Conservation (phyloP, 2,797 vertebrate genomes). For the Yasuhikotakia modesta region DNA sequence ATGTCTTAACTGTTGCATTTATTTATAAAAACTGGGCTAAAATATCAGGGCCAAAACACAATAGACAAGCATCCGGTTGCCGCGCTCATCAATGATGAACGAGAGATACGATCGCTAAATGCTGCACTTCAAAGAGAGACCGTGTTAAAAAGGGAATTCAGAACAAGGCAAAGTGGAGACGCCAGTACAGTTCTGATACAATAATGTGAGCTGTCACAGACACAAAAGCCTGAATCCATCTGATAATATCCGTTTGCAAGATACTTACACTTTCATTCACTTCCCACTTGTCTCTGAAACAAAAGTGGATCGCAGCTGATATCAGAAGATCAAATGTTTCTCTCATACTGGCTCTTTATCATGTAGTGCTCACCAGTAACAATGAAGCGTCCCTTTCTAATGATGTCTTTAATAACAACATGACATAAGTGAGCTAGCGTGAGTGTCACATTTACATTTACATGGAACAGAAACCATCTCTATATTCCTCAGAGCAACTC, state of each 20-base stretch:
- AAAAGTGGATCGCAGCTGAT: not conserved
- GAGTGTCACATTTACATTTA: not conserved
- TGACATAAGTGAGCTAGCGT: not conserved
- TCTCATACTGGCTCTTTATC: constrained; percentile 30
- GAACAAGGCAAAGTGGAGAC: constrained; percentile 28
- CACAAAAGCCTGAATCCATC: constrained; percentile 15
- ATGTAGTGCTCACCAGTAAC: not conserved
- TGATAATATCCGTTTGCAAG: constrained; percentile 38
- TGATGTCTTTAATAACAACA: constrained; percentile 37
- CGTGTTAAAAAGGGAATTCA: constrained; percentile 2
- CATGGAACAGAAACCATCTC: not conserved
- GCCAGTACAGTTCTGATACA: constrained; percentile 21
- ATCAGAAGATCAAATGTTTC: constrained; percentile 35
- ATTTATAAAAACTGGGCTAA: not conserved
- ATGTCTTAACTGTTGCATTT: not conserved
- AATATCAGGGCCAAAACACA: not conserved
- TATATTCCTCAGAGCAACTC: not conserved
- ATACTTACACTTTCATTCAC: constrained; percentile 29
- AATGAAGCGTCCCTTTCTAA: constrained; percentile 14
- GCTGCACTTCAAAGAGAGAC: constrained; percentile 30
- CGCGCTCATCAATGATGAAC: constrained; percentile 31
- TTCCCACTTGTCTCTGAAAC: constrained; percentile 14
- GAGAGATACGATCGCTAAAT: constrained; percentile 21
- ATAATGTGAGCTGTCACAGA: constrained; percentile 47
- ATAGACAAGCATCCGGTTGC: not conserved